Evolutionary conservation across 2,797 vertebrate species (phyloP), one percentile per base, ranked within the genome.

Genomic region (Halcyon leucocephala): DNA sequence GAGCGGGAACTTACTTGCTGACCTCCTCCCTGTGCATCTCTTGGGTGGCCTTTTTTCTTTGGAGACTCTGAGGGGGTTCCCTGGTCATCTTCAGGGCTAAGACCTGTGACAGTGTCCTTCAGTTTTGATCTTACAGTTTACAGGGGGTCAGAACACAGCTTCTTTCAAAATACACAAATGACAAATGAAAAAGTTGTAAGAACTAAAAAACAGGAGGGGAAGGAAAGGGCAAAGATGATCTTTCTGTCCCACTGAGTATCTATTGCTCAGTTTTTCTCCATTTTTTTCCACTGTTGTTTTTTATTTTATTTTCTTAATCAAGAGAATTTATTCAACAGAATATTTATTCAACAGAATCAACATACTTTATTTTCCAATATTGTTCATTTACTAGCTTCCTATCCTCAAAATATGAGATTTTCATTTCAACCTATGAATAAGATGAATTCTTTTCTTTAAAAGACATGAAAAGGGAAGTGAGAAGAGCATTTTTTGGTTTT

Each of bases 1-100:
- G 69, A 96, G 85, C 7, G 35, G 94, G 84, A 96, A 96, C 8
- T 83, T 20, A 72, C 62, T 90, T 33, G 51, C 73, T 90, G 93
- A 79, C 80, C 54, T 95, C 49, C n/a, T 83, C 49, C 70, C 48
- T 49, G 73, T 19, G 16, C 1, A 1, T 64, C 42, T 82, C 90
- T 44, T 95, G 95, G 85, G 91, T 95, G 95, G 94, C 14, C 91
- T 67, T 86, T 72, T 25, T 11, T 2, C 24, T 62, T 44, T 60
- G 12, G 42, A 69, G 67, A 37, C 28, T 78, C 44, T 52, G 17
- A 94, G 82, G 70, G 42, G 72, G 21, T 72, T 92, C 72, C 82
- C 66, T 86, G 51, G 7, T 60, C 61, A 41, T 93, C 58, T 65
- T 65, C 82, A 55, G n/a, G 0, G 0, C 9, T 12, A 79, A 74